Percentiles rank a stretch among this genome's conserved stretches.
Conservation (phyloP, 23 tunicate genomes). For the Botrylloides violaceus region DNA sequence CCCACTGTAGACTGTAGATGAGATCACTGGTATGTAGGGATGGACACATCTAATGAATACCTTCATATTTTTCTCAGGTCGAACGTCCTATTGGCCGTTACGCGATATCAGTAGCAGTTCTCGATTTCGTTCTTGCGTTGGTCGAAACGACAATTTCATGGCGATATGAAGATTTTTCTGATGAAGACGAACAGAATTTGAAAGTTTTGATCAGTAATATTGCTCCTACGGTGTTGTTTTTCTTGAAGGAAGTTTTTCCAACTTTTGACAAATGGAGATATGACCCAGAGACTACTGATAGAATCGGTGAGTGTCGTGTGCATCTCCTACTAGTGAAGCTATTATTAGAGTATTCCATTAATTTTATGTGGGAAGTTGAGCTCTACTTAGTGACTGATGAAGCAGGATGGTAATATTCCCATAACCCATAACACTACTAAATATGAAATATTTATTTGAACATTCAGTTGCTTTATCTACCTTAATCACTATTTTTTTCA, state of each 20-base stretch:
- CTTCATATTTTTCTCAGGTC: too few species aligned
- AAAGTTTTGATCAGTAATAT: not conserved
- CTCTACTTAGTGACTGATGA: too few species aligned
- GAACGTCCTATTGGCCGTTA: conserved; percentile 42
- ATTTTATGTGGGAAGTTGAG: not conserved
- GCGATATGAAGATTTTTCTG: conserved; percentile 3
- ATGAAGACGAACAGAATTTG: conserved; percentile 4
- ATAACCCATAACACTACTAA: too few species aligned
- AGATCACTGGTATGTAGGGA: too few species aligned
- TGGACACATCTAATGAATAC: too few species aligned
- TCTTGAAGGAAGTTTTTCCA: conserved; percentile 44
- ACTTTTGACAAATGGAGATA: conserved; percentile 54
- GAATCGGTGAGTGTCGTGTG: conserved; percentile 41
- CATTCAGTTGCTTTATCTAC: too few species aligned
- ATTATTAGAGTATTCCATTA: not conserved
- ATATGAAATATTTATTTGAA: too few species aligned
- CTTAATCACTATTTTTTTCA: too few species aligned
- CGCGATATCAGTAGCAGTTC: conserved; percentile 55
- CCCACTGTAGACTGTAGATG: too few species aligned
- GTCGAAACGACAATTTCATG: conserved; percentile 25
- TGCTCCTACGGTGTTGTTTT: conserved; percentile 33
- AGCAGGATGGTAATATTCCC: too few species aligned
- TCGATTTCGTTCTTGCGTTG: conserved; percentile 37
- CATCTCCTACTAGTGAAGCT: too few species aligned
- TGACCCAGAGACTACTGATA: conserved; percentile 46